phyloP scores from a whole-genome alignment of 2,797 vertebrate species.

The Hylomyscus alleni region DNA sequence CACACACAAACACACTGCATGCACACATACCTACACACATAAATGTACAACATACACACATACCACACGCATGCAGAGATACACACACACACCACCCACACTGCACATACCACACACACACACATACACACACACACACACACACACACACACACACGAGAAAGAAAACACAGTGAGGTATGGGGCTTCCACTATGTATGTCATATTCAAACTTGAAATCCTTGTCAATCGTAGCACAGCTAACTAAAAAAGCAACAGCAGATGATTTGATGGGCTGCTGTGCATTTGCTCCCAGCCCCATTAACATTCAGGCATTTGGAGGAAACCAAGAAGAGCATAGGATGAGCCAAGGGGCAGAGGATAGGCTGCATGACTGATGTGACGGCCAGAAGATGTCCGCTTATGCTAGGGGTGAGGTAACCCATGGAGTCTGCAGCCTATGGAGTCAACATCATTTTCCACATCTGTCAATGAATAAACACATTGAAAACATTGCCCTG shows the following conservation, averaged over 20 bases:
- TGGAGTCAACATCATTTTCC: neutral
- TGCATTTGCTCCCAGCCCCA: neutral
- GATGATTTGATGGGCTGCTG: too few species aligned
- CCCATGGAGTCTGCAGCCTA: neutral
- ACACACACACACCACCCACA: too few species aligned
- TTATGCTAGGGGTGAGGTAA: neutral
- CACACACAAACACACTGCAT: too few species aligned
- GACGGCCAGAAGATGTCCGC: conserved; percentile 6
- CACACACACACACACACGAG: neutral
- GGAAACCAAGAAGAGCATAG: neutral
- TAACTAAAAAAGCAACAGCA: too few species aligned
- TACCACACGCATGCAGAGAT: too few species aligned
- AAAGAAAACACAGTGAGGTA: neutral
- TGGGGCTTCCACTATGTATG: neutral
- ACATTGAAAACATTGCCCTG: neutral
- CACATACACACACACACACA: neutral
- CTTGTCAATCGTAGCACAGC: neutral
- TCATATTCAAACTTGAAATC: neutral
- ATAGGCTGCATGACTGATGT: too few species aligned
- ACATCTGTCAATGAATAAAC: conserved; percentile 45
- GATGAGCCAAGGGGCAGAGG: neutral
- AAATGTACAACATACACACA: too few species aligned
- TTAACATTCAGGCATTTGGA: neutral
- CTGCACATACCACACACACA: neutral
- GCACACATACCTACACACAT: too few species aligned